Evolutionary conservation across 2,113 vertebrate genomes (phyloP), one percentile per base, ranked within the genome.

Genomic region (Lepus timidus): DNA sequence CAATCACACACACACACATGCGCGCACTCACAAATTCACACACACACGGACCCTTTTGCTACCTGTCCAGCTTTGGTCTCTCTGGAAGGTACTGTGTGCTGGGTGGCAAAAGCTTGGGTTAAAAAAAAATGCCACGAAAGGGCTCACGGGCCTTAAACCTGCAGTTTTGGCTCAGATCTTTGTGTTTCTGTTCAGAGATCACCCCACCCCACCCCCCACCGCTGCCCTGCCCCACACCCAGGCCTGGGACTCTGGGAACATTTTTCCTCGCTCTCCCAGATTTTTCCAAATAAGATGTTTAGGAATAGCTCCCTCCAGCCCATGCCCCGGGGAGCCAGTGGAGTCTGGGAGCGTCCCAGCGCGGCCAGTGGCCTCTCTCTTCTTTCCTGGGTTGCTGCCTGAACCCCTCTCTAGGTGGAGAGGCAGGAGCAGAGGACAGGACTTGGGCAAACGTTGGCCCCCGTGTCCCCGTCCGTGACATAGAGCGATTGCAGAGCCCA

Each of bases 161-260:
- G 71, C 16, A n/a, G 31, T 29, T 62, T 73, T n/a, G 33, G 33
- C 36, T 36, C n/a, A 75, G 58, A 22, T 82, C 85, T 85, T 93
- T 86, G 55, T 68, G 67, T 84, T 86, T 70, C 19, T 90, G 33
- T 85, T 93, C 17, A 92, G 76, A 95, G 71, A 78, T 17, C 58
- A 49, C 39, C 36, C 44, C n/a, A 4, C 31, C 29, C 76, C 52
- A 44, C 39, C 23, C n/a, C n/a, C n/a, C n/a, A n/a, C n/a, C n/a
- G n/a, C 61, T 31, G n/a, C 70, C 86, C 27, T 9, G 49, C 17
- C 52, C 51, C 64, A 7, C n/a, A 71, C 44, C 44, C 44, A 51
- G 70, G 55, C 55, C 49, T 87, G 86, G 78, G 27, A 73, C 55
- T 23, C 36, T 16, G 19, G 52, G 81, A 81, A 62, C 13, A 4